Evolutionary conservation across 1,140 invertebrate species (phyloP).

Genomic region (Aphelenchoides fujianensis): DNA sequence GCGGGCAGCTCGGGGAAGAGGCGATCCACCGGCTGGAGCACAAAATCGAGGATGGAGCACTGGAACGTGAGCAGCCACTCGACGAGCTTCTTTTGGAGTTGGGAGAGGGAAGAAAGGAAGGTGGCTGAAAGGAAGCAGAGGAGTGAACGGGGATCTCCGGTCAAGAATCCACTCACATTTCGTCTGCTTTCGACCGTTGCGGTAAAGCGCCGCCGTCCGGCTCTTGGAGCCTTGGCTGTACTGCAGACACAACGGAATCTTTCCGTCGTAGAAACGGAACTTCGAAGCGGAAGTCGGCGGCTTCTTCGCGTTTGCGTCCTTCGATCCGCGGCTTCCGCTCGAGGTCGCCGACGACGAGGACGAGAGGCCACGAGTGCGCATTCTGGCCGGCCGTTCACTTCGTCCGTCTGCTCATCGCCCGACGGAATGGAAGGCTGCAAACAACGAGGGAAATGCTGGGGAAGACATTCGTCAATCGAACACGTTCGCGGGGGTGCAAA

Average conservation of each 20-base stretch:
- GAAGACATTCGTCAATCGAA: no score
- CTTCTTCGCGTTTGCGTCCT: no score
- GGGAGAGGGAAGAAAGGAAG: neutral
- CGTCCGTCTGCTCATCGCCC: no score
- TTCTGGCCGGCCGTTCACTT: no score
- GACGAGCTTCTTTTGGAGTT: neutral
- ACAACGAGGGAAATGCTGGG: no score
- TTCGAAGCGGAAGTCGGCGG: no score
- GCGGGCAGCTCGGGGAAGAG: slow-evolving; percentile 31
- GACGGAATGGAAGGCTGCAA: no score
- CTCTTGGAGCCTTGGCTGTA: slow-evolving; percentile 28
- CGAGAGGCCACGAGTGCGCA: no score
- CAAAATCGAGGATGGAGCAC: slow-evolving; percentile 30
- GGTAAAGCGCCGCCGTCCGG: neutral
- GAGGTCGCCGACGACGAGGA: no score
- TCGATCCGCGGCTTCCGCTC: no score
- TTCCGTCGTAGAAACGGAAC: neutral
- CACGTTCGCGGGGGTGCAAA: no score
- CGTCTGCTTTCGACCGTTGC: slow-evolving; percentile 4
- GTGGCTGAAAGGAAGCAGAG: neutral
- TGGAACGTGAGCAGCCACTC: slow-evolving; percentile 6
- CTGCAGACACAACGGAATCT: slow-evolving; percentile 43
- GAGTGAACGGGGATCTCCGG: neutral
- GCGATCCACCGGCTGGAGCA: slow-evolving; percentile 33
- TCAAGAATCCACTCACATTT: neutral